Evolutionary conservation across 2,113 vertebrate species (phyloP), one percentile per base, ranked within the genome.

Genomic region (Malurus cyaneus): DNA sequence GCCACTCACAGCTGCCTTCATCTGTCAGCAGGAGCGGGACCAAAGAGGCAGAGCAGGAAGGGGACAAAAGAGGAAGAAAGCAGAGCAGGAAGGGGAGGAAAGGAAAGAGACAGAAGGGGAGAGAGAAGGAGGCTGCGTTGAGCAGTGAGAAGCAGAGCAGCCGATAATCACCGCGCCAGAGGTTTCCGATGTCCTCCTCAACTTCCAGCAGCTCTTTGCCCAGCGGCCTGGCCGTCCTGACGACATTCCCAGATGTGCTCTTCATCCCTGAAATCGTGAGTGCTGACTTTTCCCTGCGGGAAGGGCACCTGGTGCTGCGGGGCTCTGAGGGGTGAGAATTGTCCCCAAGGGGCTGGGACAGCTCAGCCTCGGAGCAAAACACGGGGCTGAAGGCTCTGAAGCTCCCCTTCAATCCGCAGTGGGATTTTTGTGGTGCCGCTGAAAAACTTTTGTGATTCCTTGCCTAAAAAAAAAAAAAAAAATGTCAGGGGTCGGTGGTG

Each of bases 251-350:
- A 49, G 96, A 96, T 85, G 93, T 88, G n/a, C 93, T 96, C 70
- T 81, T 96, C 70, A 69, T 96, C 44, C 96, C 96, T 10, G 96
- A 96, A 85, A 56, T 95, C 1, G 96, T 96, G 90, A 96, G 96
- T 96, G 57, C 19, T 54, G 31, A 2, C 11, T 67, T 74, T 17
- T 66, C 34, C 20, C 20, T 6, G 25, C 25, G 77, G 77, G 50
- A 57, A 46, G 67, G 86, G 61, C 59, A 19, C 3, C 12, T 53
- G 11, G 1, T 2, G 62, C 71, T 28, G 31, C 32, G 11, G 54
- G 36, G 23, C 15, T 20, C 19, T 1, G 9, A 5, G 28, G 53
- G 62, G n/a, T 24, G 26, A 21, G 36, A 8, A 15, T 12, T 15
- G 41, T 26, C 36, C 18, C 23, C 16, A 29, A 4, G 34, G 54